phyloP scores from a whole-genome alignment of 2,888 invertebrate genomes.

The Cenopis cana region DNA sequence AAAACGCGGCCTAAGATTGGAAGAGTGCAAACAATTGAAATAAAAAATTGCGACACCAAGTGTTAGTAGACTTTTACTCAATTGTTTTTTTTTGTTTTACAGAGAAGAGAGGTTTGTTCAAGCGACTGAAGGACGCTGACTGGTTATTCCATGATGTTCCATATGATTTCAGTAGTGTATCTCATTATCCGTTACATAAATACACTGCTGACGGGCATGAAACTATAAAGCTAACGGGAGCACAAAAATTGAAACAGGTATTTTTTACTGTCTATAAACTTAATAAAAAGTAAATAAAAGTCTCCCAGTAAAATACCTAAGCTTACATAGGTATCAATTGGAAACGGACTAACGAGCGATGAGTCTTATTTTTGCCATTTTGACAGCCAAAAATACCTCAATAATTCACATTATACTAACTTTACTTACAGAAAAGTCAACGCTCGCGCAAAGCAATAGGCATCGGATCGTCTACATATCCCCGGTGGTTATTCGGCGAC shows the following conservation, averaged over 20 bases:
- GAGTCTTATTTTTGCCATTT: not conserved
- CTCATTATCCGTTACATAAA: conserved; percentile 64
- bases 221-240: conserved; percentile 54
- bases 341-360: not conserved
- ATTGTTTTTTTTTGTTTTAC: conserved; percentile 47
- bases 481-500: too few relatives aligned
- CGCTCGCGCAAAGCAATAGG: too few relatives aligned
- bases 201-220: conserved; percentile 64
- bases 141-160: conserved; percentile 67
- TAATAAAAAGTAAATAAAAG: not conserved
- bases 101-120: conserved; percentile 65
- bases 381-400: not conserved
- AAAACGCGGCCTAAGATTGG: too few relatives aligned
- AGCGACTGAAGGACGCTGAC: conserved; percentile 55
- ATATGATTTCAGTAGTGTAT: conserved; percentile 68
- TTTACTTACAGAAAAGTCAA: not conserved
- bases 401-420: not conserved
- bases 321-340: too few relatives aligned
- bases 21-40: not conserved
- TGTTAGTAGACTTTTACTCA: too few relatives aligned
- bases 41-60: not conserved
- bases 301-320: not conserved
- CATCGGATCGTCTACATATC: too few relatives aligned
- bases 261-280: not conserved
- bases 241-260: not conserved